Conservation (phyloP, 2,888 invertebrate genomes). For the Perithous albicinctus region DNA sequence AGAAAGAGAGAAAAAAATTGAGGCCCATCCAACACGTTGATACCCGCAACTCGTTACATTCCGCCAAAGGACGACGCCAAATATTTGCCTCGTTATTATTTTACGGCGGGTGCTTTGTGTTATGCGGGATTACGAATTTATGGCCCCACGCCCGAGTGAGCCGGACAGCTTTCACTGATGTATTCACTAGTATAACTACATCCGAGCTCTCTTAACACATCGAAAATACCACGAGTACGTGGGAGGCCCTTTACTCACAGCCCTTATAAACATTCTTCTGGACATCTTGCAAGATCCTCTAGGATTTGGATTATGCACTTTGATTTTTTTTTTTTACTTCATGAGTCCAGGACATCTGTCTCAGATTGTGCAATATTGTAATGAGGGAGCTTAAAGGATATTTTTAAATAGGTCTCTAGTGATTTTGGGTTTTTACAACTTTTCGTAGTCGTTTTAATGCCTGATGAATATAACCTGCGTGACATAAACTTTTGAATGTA, state of each 20-base stretch:
- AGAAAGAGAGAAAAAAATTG: too few relatives aligned
- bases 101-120: slow-evolving; percentile 74
- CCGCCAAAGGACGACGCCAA: slow-evolving; percentile 71
- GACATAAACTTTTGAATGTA: too few relatives aligned
- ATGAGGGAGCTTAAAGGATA: background rate
- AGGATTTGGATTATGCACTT: slow-evolving; percentile 53
- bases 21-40: background rate
- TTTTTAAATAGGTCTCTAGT: too few relatives aligned
- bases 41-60: slow-evolving; percentile 57
- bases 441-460: too few relatives aligned
- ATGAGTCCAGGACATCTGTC: slow-evolving; percentile 50
- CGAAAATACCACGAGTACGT: background rate
- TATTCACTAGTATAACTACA: slow-evolving; percentile 19
- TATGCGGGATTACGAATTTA: slow-evolving; percentile 74
- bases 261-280: slow-evolving; percentile 21
- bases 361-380: slow-evolving; percentile 11
- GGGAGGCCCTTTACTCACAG: background rate
- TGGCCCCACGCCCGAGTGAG: slow-evolving; percentile 44
- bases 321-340: background rate
- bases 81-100: slow-evolving; percentile 80
- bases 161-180: background rate
- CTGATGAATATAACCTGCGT: too few relatives aligned
- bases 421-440: too few relatives aligned
- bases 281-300: slow-evolving; percentile 17
- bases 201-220: slow-evolving; percentile 5